Percentiles rank a stretch among this genome's conserved stretches.
Conservation (phyloP, 2,113 vertebrate species). For the Diadophis punctatus region DNA sequence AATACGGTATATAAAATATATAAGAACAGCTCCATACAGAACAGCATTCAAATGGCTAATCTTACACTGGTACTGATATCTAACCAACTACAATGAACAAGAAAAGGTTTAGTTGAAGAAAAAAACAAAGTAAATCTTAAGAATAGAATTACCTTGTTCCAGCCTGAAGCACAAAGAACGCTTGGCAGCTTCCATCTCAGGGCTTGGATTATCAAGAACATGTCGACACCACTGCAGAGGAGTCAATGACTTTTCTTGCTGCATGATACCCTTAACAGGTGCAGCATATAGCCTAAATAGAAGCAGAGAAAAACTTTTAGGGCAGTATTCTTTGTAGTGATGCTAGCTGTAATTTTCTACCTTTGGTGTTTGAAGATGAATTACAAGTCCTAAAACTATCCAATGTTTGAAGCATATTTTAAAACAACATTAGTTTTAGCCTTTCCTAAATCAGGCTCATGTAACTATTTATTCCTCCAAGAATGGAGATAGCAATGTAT, state of each 20-base stretch:
- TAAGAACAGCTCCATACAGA: background rate
- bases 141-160: slow-evolving; percentile 85
- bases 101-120: background rate
- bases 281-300: slow-evolving; percentile 86
- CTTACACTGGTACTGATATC: background rate
- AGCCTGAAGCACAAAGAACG: slow-evolving; percentile 88
- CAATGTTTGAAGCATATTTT: background rate
- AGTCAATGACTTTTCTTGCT: slow-evolving; percentile 72
- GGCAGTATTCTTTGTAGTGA: background rate
- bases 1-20: background rate
- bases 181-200: slow-evolving; percentile 90
- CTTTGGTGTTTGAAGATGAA: background rate
- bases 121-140: background rate
- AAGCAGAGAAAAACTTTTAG: slow-evolving; percentile 46
- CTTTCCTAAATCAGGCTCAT: background rate
- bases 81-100: background rate
- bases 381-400: background rate
- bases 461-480: background rate
- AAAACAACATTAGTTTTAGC: background rate
- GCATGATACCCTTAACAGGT: slow-evolving; percentile 72
- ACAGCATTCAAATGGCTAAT: background rate
- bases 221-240: slow-evolving; percentile 93
- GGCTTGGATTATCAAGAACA: slow-evolving; percentile 89
- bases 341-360: background rate
- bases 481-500: background rate